Evolutionary conservation across 2,113 vertebrate genomes (phyloP), one percentile per base, ranked within the genome.

Genomic region (Pomatorhinus ruficollis): DNA sequence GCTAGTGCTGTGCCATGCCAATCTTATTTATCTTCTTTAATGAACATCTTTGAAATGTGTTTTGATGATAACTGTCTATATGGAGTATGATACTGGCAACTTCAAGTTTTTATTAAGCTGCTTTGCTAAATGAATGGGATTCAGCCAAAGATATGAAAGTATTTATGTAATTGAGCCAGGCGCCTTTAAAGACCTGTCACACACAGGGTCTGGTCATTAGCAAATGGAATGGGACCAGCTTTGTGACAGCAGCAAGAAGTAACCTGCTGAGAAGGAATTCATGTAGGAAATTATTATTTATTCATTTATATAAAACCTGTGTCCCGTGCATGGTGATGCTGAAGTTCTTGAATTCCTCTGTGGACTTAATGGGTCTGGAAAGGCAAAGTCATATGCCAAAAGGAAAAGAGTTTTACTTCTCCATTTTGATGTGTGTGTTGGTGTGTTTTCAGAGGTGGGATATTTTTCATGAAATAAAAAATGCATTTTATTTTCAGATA

Each of bases 271-370:
- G 53, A 39, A 66, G 30, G 45, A 59, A 31, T 52, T 83, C 30
- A 15, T 37, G 18, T 65, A 57, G 64, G 44, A 83, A 90, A 66
- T 66, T 18, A 20, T 65, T 57, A 42, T 64, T 82, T 61, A 79
- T 11, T 71, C 6, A 1, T 25, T 6, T 59, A 3, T 42, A 17
- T n/a, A 65, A 70, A 84, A 71, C 37, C 31, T 28, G 22, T 22
- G 33, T 42, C 50, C 59, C 0, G 0, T 74, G 44, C 2, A 1
- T n/a, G 56, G 22, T 66, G 27, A 27, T 49, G 30, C 24, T 68
- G 42, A 83, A 61, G 31, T 30, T 74, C 54, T 74, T 63, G 7
- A 88, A 45, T 68, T 93, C 37, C 49, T 63, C 14, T 10, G 1
- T 52, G n/a, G 40, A 50, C 20, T 83, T 42, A 39, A 16, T 17